Evolutionary conservation across 2,797 vertebrate species (phyloP), one percentile per base, ranked within the genome.

Genomic region (Megaceryle alcyon): DNA sequence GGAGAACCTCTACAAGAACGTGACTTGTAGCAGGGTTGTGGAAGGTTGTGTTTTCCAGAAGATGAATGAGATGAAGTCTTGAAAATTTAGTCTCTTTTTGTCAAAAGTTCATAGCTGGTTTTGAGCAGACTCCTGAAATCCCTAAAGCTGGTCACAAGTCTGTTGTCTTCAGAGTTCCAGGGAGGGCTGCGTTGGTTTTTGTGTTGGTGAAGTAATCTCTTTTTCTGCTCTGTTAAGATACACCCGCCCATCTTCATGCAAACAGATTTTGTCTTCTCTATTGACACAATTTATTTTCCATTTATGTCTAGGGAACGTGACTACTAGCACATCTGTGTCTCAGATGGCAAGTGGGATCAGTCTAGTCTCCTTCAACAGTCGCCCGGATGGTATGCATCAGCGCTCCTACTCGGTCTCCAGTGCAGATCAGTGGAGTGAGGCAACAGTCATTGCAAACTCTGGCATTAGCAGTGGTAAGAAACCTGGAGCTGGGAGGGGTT

Each of bases 351-450:
- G 99, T 95, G 99, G 99, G 72, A 97, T 99, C 97, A 99, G 99
- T 97, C 97, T 99, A 96, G 99, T 99, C 96, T 99, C 99, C 82
- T 99, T 99, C 97, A 98, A 98, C 98, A 99, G 98, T 88, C 99
- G 99, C 16, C 98, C 98, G 12, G 98, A 99, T 56, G 99, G 99
- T 86, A 98, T 99, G 98, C 99, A 99, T 97, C 99, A 99, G 97
- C 98, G 99, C 89, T 99, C 99, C 53, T 99, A 99, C 98, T 99
- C 99, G 1, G 99, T 99, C 63, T 99, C 99, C 98, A 99, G 99
- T 92, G 99, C 99, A 72, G 99, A 99, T 98, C 99, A 99, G 98
- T 99, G 99, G 99, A 99, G 98, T 57, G 99, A 99, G 66, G 99
- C 99, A 96, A 99, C 99, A 9, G 99, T 99, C 98, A 99, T 99